Evolutionary conservation across 92 coral and sea anemone genomes (phyloP), one percentile per base, ranked within the genome.

Genomic region (Umimayanthus kanabou): DNA sequence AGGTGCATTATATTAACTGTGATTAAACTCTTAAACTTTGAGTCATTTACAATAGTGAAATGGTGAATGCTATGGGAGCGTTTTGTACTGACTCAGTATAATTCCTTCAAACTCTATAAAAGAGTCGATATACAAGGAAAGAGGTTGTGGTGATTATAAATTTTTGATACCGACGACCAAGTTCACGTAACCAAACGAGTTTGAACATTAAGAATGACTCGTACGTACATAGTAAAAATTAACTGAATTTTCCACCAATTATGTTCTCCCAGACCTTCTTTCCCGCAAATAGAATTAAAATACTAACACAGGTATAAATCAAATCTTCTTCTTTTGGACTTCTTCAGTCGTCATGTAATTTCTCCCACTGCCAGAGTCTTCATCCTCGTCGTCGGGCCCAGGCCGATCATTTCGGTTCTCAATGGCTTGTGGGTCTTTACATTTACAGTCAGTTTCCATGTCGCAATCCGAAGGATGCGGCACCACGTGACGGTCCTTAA

Each of bases 391-490:
- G 47, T 94, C 96, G 13, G 87, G 89, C 53, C 66, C 87, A 0
- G 90, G 92, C 9, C 88, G 64, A 22, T 81, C 89, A 30, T 49
- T 84, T 23, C 40, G 33, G 72, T 95, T 95, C 71, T 93, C 98
- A 26, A 43, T 39, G 25, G 98, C 98, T 26, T 82, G 45, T 4
- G 96, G 98, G 66, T 95, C 98, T 87, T 89, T 91, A 39, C 87
- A 83, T 18, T 29, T 83, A 73, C 98, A 95, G 37, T 80, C 92
- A 26, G 94, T 91, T 18, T 49, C 89, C 1, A 45, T 33, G 14
- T 14, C 79, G 67, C 96, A 91, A 26, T 50, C 22, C 4, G 14
- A 72, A 7, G 92, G 93, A 73, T 73, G 39, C 2, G 79, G 81
- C 16, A 33, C 81, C 14, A 90, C 91, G 28, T 50, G 65, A 29